Conservation (phyloP, 1,140 invertebrate genomes). For the Euura saliciscinereae region DNA sequence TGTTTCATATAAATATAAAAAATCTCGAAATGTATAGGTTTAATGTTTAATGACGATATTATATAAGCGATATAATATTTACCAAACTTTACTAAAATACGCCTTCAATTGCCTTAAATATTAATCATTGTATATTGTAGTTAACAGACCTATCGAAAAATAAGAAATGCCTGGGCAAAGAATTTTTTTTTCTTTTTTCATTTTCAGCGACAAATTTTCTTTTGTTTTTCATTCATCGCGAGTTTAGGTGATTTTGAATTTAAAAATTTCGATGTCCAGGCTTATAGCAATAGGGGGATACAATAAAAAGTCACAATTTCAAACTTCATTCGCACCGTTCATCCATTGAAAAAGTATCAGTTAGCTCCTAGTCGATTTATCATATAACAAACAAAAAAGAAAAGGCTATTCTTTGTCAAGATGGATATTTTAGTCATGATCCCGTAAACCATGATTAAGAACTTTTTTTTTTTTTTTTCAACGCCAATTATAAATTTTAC, state of each 20-base stretch:
- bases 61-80: background rate
- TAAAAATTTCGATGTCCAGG: background rate
- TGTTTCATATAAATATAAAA: conserved; percentile 4
- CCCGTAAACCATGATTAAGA: conserved; percentile 33
- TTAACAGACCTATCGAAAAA: conserved; percentile 17
- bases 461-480: conserved; percentile 17
- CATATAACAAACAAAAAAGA: background rate
- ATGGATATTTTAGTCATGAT: conserved; percentile 52
- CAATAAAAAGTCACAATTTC: conserved; percentile 1
- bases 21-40: background rate
- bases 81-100: conserved; percentile 37
- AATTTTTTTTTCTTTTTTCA: background rate
- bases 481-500: conserved; percentile 27
- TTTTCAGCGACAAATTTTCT: too few relatives aligned
- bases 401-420: conserved; percentile 60
- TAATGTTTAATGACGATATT: too few relatives aligned
- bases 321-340: conserved; percentile 7
- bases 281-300: background rate
- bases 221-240: too few relatives aligned
- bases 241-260: background rate
- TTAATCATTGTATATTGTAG: conserved; percentile 38
- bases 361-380: conserved; percentile 2
- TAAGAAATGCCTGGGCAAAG: background rate
- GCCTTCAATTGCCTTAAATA: conserved; percentile 52
- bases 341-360: conserved; percentile 7